phyloP scores from a whole-genome alignment of 2,888 invertebrate genomes.

The Oxytorus armatus region DNA sequence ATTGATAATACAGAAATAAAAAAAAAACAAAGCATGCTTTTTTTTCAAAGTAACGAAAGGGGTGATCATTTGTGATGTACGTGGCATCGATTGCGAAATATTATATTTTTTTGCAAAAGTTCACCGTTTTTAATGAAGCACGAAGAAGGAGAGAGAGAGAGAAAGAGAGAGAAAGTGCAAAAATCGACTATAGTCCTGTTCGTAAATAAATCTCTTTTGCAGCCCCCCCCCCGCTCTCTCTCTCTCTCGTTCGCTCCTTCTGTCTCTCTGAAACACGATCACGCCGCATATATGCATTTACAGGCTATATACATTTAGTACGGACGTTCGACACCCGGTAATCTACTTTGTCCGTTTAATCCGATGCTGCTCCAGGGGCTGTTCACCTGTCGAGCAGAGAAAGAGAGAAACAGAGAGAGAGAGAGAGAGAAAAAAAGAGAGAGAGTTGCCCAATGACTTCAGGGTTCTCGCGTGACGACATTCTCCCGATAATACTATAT shows the following conservation, averaged over 20 bases:
- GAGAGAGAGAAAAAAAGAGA: slow-evolving; percentile 19
- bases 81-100: not conserved
- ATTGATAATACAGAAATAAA: too few species aligned
- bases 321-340: slow-evolving; percentile 58
- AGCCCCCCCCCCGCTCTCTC: not conserved
- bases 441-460: slow-evolving; percentile 14
- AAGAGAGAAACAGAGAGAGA: slow-evolving; percentile 18
- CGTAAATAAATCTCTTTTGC: slow-evolving; percentile 58
- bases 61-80: too few species aligned
- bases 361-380: slow-evolving; percentile 33
- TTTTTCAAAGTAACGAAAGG: too few species aligned
- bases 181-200: slow-evolving; percentile 41
- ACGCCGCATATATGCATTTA: slow-evolving; percentile 1
- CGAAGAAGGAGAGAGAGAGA: slow-evolving; percentile 6
- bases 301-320: not conserved
- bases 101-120: not conserved
- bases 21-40: too few species aligned
- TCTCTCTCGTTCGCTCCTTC: too few species aligned
- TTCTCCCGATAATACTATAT: slow-evolving; percentile 16
- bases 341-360: slow-evolving; percentile 65
- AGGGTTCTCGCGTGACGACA: slow-evolving; percentile 52
- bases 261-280: not conserved
- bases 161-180: slow-evolving; percentile 30
- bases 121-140: not conserved
- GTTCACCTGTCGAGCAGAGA: slow-evolving; percentile 53